Conservation (phyloP, 2,797 vertebrate species). For the Xenops minutus region DNA sequence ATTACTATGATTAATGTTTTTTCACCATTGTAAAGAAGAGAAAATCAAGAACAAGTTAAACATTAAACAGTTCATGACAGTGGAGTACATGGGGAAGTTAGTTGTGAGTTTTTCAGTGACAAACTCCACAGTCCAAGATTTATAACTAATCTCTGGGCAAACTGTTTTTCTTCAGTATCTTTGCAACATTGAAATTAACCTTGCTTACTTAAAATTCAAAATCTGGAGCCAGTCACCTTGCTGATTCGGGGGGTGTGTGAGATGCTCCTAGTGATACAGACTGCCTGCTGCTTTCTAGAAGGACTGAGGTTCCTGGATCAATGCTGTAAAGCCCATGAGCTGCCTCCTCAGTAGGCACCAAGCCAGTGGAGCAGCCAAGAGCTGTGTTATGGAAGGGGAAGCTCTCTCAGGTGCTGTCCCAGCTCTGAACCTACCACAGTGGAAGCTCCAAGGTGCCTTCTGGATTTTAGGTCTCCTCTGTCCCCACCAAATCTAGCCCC, state of each 20-base stretch:
- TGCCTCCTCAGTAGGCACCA: neutral
- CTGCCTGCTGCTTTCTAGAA: neutral
- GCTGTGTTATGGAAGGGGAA: neutral
- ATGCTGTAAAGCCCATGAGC: neutral
- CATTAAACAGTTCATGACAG: neutral
- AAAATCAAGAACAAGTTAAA: neutral
- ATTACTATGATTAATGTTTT: neutral
- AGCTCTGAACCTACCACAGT: fast-evolving
- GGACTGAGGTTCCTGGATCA: neutral
- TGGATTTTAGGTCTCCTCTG: neutral
- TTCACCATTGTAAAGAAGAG: neutral
- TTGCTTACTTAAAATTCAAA: neutral
- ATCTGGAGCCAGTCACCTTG: neutral
- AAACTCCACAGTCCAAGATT: neutral
- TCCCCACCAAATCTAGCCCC: neutral
- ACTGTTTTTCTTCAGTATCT: neutral
- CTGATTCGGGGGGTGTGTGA: neutral
- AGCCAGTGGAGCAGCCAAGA: neutral
- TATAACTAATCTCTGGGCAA: neutral
- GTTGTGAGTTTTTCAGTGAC: neutral
- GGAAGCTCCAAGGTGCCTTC: neutral
- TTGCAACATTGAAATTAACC: neutral
- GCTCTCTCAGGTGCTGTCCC: neutral
- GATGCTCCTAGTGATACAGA: neutral
- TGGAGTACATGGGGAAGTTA: neutral